phyloP scores from a whole-genome alignment of 2,113 vertebrate genomes.

The Nematolebias whitei region DNA sequence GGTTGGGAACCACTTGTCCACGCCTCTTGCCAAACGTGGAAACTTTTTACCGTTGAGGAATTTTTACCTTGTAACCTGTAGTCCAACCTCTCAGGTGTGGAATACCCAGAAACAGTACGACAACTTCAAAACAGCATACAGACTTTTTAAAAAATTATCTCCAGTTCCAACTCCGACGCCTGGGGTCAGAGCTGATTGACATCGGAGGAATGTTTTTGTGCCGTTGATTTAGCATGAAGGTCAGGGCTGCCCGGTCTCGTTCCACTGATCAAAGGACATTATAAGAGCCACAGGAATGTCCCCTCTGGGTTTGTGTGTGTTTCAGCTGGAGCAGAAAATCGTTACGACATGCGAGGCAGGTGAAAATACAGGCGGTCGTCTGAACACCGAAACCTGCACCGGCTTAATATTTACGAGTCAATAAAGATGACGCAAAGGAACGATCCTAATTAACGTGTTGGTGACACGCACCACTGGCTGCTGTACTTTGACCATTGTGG shows the following conservation, averaged over 20 bases:
- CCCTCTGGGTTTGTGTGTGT: slow-evolving; percentile 6
- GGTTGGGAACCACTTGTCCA: background rate
- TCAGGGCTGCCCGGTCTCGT: slow-evolving; percentile 1
- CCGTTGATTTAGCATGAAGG: slow-evolving; percentile 54
- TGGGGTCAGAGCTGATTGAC: slow-evolving; percentile 31
- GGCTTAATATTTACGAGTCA: background rate
- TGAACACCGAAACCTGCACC: background rate
- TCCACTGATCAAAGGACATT: slow-evolving; percentile 51
- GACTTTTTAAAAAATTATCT: no score
- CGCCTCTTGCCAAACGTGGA: background rate
- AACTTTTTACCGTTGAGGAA: no score
- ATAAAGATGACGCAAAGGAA: slow-evolving; percentile 30
- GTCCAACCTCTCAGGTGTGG: no score
- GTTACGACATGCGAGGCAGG: background rate
- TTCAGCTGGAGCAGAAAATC: slow-evolving; percentile 3
- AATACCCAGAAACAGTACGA: no score
- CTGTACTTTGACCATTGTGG: slow-evolving; percentile 53
- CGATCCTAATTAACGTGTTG: slow-evolving; percentile 17
- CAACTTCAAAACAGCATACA: no score
- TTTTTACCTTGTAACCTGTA: no score
- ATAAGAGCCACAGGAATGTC: slow-evolving; percentile 56
- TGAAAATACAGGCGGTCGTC: background rate
- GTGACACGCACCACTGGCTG: slow-evolving; percentile 30
- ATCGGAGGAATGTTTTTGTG: slow-evolving; percentile 62
- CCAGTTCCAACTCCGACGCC: slow-evolving; percentile 15